A percentile compares a stretch with the other conserved stretches of the same genome.
These are phyloP conservation scores for Caiman crocodilus DNA, from an alignment of 2,797 vertebrate species.

Conservation along the genomic window DNA sequence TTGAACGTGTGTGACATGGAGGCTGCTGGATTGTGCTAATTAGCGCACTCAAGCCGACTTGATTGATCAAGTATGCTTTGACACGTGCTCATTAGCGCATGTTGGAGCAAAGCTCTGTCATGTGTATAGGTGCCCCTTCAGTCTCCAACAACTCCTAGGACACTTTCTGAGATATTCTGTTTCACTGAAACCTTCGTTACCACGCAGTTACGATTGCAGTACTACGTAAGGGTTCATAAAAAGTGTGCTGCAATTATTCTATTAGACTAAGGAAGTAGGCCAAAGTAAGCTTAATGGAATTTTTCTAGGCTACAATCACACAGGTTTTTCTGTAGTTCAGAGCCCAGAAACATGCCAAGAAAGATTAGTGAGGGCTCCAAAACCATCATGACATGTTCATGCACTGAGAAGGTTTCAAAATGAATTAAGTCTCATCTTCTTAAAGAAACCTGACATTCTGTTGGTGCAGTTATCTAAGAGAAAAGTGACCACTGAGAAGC, in stretches of 20 bases:
- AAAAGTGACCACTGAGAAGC: not conserved
- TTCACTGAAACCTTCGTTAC: not conserved
- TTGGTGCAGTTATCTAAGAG: constrained; percentile 1
- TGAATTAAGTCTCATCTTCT: constrained; percentile 43
- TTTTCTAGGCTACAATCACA: constrained; percentile 31
- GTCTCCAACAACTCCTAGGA: not conserved
- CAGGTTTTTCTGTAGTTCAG: constrained; percentile 28
- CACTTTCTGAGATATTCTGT: not conserved
- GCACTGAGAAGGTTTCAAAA: constrained; percentile 63
- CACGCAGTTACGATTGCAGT: not conserved
- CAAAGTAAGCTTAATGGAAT: not conserved
- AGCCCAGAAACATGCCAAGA: constrained; percentile 66
- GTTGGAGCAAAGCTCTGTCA: not conserved
- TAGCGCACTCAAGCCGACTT: no score
- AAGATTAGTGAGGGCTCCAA: constrained; percentile 52
- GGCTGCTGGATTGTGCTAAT: no score
- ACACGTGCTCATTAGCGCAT: rapidly evolving
- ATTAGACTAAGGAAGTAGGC: not conserved
- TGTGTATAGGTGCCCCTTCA: not conserved
- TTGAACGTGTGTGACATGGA: no score
- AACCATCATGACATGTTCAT: constrained; percentile 53
- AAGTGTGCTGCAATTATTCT: not conserved
- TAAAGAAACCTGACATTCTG: constrained; percentile 71
- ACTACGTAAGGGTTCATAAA: not conserved
- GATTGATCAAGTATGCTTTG: not conserved